Conservation (phyloP, 2,113 vertebrate species). For the Thermophis baileyi region DNA sequence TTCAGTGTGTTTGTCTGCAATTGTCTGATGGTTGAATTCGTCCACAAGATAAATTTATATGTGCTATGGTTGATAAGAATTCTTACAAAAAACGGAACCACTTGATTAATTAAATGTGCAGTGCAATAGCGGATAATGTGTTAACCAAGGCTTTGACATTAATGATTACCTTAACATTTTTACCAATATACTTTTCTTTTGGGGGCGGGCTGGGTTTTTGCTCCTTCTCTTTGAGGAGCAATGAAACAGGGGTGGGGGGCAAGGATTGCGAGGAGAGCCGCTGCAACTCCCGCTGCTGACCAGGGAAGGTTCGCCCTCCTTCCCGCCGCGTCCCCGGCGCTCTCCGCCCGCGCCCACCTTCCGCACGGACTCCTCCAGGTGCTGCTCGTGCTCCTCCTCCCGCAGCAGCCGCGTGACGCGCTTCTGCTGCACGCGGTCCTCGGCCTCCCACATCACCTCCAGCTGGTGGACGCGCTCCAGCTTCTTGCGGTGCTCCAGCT, state of each 20-base stretch:
- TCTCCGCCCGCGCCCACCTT: conserved; percentile 62
- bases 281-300: too few species aligned
- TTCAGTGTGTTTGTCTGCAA: background rate
- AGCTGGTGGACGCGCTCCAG: conserved; percentile 54
- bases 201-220: background rate
- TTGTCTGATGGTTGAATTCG: background rate
- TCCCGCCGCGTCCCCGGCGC: too few species aligned
- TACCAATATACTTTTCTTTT: background rate
- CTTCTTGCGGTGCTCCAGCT: conserved; percentile 50
- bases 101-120: background rate
- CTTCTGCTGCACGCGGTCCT: conserved; percentile 67
- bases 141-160: background rate
- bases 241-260: too few species aligned
- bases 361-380: conserved; percentile 70
- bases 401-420: conserved; percentile 66
- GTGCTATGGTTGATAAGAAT: background rate
- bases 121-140: background rate
- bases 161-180: background rate
- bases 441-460: conserved; percentile 55
- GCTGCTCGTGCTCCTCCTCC: conserved; percentile 70
- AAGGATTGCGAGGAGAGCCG: too few species aligned
- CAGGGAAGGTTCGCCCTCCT: too few species aligned
- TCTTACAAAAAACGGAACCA: background rate
- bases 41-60: background rate
- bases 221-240: background rate